phyloP scores from a whole-genome alignment of 2,888 invertebrate genomes.

The Hetaerina titia region DNA sequence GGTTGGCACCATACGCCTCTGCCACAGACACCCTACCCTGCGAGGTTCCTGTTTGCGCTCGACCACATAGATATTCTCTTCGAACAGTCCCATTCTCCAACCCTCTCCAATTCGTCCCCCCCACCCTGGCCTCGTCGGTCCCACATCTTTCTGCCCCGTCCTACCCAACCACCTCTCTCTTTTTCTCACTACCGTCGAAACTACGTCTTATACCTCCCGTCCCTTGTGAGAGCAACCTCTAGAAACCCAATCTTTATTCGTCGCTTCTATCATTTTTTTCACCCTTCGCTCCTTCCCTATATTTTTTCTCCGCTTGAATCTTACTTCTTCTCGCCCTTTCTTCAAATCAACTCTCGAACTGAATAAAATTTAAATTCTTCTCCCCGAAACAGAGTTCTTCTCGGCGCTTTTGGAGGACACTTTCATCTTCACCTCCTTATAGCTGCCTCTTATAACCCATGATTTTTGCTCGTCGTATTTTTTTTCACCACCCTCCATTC shows the following conservation, averaged over 20 bases:
- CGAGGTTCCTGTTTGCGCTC: background rate
- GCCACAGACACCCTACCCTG: background rate
- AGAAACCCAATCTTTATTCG: slow-evolving; percentile 2
- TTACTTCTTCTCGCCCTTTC: background rate
- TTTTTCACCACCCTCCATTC: background rate
- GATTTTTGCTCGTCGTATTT: background rate
- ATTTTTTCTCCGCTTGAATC: background rate
- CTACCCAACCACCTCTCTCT: background rate
- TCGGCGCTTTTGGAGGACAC: background rate
- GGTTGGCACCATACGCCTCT: background rate
- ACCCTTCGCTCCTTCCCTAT: background rate
- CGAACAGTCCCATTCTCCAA: background rate
- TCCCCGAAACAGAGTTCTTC: background rate
- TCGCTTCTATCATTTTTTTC: background rate
- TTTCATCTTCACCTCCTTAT: slow-evolving; percentile 7
- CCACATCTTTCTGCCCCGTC: too few species aligned
- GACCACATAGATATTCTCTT: background rate
- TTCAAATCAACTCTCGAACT: slow-evolving; percentile 19
- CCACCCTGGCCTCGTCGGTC: too few species aligned
- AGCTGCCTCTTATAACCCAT: background rate
- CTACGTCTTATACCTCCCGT: background rate
- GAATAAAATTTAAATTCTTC: slow-evolving; percentile 4
- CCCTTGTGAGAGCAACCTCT: background rate
- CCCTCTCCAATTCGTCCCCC: too few species aligned
- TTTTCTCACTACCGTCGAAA: background rate